These are phyloP conservation scores for Harpagifer antarcticus DNA, from an alignment of 2,797 vertebrate species.

Conservation along the genomic window DNA sequence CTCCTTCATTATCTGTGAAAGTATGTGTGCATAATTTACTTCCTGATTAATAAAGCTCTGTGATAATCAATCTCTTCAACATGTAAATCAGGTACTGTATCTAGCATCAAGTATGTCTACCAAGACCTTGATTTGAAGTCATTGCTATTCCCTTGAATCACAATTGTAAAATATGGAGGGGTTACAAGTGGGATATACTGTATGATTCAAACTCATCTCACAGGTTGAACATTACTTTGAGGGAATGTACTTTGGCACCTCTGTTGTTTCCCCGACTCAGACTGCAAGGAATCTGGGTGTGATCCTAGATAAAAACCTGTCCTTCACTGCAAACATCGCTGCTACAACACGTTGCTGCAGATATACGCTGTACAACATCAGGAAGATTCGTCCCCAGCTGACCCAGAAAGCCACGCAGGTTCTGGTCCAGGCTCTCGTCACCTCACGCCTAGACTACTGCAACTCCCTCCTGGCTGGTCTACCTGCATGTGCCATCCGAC, in stretches of 20 bases:
- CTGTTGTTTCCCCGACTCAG: no score
- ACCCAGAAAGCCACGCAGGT: no score
- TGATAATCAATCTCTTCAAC: conserved; percentile 63
- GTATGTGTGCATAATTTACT: conserved; percentile 47
- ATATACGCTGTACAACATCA: no score
- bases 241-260: neutral
- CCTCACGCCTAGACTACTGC: no score
- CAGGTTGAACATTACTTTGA: conserved; percentile 8
- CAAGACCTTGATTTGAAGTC: conserved; percentile 55
- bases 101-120: conserved; percentile 40
- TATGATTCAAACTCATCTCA: conserved; percentile 13
- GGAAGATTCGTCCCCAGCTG: no score
- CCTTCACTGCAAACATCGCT: no score
- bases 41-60: conserved; percentile 45
- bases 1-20: conserved; percentile 34
- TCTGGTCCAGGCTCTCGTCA: no score
- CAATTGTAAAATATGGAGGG: conserved; percentile 5
- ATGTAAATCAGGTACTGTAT: conserved; percentile 64
- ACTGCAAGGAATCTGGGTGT: no score
- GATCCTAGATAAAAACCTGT: no score
- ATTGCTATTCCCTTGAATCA: conserved; percentile 15
- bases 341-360: no score
- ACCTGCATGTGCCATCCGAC: no score
- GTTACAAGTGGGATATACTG: neutral
- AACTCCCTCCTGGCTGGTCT: no score